Base-by-base conservation (phyloP, 1,140 invertebrate species). In the Lethocerus indicus region DNA sequence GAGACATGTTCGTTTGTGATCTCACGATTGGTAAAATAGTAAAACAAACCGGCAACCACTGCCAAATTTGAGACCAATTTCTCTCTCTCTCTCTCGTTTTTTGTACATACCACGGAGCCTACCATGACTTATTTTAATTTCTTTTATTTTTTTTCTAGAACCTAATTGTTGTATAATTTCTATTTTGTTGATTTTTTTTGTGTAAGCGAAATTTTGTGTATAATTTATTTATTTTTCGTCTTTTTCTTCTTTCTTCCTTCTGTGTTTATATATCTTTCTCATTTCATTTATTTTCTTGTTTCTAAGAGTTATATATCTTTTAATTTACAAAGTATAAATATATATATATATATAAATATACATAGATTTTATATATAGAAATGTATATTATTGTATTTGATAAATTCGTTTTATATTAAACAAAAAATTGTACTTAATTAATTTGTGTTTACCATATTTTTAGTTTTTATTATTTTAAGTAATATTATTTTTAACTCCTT, bases 341-440 rank as follows among this genome's bases (percentile, higher is more conserved):
- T 46, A 52, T 48, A 32, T 42, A 48, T 36, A 42, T 39, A 12
- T 12, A 32, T 12, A 32, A 32, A 32, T 12, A 32, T 12, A 32
- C 29, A 32, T 32, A 32, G 29, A 12, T 32, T 32, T 32, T n/a
- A n/a, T n/a, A n/a, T n/a, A 16, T 32, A 16, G 9, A 32, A 32
- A 32, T 32, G 16, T 43, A 43, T 13, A 23, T 43, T 43, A 20
- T 16, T 40, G 37, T 40, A 25, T 41, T 41, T n/a, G n/a, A n/a
- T n/a, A n/a, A 50, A 16, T 43, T 51, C 18, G 23, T 52, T 52
- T 48, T 49, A 45, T 53, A 49, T n/a, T n/a, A n/a, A n/a, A n/a
- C n/a, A n/a, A n/a, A n/a, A n/a, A n/a, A 49, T 47, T 53, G 51
- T 53, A 53, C 51, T 53, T 53, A 53, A 53, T 51, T 51, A 52